These are phyloP conservation scores for Malacoraja senta DNA, from an alignment of 2,797 vertebrate species.

Conservation along the genomic window DNA sequence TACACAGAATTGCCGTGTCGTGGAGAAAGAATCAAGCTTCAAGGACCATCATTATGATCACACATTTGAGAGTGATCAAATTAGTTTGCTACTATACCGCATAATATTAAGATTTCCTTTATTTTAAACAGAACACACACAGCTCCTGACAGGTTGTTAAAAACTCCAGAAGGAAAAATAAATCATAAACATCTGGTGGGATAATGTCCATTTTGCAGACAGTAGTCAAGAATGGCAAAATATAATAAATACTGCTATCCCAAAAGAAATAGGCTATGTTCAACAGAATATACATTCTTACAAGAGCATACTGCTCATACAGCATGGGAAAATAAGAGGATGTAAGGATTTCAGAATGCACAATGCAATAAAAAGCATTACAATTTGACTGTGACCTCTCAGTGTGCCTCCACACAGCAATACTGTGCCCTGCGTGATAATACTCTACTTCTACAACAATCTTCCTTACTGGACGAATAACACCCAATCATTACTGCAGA, in stretches of 20 bases:
- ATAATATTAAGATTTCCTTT: constrained; percentile 18
- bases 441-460: constrained; percentile 67
- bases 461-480: constrained; percentile 58
- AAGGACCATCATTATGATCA: constrained; percentile 6
- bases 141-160: constrained; percentile 32
- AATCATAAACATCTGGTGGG: constrained; percentile 63
- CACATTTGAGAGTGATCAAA: constrained; percentile 10
- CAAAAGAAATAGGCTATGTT: constrained; percentile 43
- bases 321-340: constrained; percentile 44
- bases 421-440: constrained; percentile 70
- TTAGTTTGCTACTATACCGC: constrained; percentile 32
- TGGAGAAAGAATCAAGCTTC: not conserved
- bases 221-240: constrained; percentile 53
- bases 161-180: constrained; percentile 37
- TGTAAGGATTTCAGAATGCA: constrained; percentile 61
- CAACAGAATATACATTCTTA: constrained; percentile 53
- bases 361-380: constrained; percentile 61
- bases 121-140: constrained; percentile 37
- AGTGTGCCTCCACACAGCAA: constrained; percentile 69
- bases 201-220: constrained; percentile 53
- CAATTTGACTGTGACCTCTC: constrained; percentile 60
- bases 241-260: constrained; percentile 68
- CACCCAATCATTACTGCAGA: constrained; percentile 44
- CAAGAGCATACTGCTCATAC: constrained; percentile 56
- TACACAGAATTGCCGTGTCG: not conserved